These are phyloP conservation scores for Tinea semifulvella DNA, from an alignment of 2,888 invertebrate genomes.

Conservation along the genomic window DNA sequence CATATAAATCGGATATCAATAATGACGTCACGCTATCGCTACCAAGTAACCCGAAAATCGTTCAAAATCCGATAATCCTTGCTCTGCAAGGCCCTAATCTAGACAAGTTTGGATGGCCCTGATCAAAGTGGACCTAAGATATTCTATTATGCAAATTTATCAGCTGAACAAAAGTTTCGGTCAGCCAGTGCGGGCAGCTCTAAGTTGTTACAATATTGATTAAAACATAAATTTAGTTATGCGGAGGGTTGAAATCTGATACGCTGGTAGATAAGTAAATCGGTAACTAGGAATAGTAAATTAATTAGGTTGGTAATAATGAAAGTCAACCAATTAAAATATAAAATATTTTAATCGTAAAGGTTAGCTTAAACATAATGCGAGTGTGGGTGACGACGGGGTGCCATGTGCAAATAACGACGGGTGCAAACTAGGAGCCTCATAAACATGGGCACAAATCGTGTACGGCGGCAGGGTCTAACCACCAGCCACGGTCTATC, in stretches of 20 bases:
- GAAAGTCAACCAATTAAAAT: too few species aligned
- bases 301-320: too few species aligned
- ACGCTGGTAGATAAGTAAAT: too few species aligned
- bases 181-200: slow-evolving; percentile 30
- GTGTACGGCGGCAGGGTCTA: neutral
- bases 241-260: slow-evolving; percentile 5
- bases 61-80: slow-evolving; percentile 62
- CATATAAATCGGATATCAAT: slow-evolving; percentile 67
- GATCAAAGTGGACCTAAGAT: slow-evolving; percentile 56
- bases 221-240: slow-evolving; percentile 12
- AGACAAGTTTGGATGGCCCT: slow-evolving; percentile 61
- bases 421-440: slow-evolving; percentile 26
- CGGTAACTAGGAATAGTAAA: neutral
- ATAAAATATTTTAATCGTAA: neutral
- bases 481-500: neutral
- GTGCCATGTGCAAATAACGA: slow-evolving; percentile 47
- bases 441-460: slow-evolving; percentile 29
- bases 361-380: slow-evolving; percentile 30
- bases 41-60: slow-evolving; percentile 56
- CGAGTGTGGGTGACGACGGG: slow-evolving; percentile 21
- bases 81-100: slow-evolving; percentile 60
- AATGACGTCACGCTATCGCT: slow-evolving; percentile 56
- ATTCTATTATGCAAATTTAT: slow-evolving; percentile 65
- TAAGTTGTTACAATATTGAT: neutral
- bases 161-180: slow-evolving; percentile 56